Conservation (phyloP, 2,888 invertebrate genomes). For the Epistrophe eligans region DNA sequence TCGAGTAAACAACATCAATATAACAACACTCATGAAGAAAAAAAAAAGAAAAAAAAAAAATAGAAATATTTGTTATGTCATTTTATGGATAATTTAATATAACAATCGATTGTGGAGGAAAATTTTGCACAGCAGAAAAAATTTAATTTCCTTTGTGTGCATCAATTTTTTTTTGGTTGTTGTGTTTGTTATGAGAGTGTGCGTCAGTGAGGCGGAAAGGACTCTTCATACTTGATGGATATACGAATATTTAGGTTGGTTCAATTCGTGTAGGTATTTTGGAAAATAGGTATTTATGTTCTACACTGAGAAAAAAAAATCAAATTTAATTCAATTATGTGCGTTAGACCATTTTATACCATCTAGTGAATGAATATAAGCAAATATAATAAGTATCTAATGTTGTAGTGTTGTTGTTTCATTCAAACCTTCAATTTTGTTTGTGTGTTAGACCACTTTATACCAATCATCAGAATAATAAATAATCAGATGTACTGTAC, state of each 20-base stretch:
- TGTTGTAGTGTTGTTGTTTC: too few species aligned
- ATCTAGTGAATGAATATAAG: too few species aligned
- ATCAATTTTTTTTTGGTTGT: not conserved
- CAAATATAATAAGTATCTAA: too few species aligned
- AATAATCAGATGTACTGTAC: too few species aligned
- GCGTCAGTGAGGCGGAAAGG: slow-evolving; percentile 32
- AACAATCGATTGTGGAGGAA: slow-evolving; percentile 13
- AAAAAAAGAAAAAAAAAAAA: not conserved
- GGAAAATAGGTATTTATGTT: not conserved
- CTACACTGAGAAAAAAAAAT: not conserved
- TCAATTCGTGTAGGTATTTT: not conserved
- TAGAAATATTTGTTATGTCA: slow-evolving; percentile 53
- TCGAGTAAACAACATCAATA: not conserved
- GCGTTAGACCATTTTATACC: too few species aligned
- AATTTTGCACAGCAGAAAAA: not conserved
- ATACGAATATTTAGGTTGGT: not conserved
- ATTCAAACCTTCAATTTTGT: too few species aligned
- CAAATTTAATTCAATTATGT: too few species aligned
- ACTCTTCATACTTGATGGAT: slow-evolving; percentile 10
- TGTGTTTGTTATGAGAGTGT: not conserved
- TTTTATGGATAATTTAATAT: slow-evolving; percentile 66
- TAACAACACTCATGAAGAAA: not conserved
- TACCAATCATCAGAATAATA: too few species aligned
- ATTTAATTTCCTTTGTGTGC: not conserved
- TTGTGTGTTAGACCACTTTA: too few species aligned